A percentile compares a stretch with the other conserved stretches of the same genome.
phyloP scores from a whole-genome alignment of 1,140 invertebrate genomes.

The Aphelenchoides avenae region DNA sequence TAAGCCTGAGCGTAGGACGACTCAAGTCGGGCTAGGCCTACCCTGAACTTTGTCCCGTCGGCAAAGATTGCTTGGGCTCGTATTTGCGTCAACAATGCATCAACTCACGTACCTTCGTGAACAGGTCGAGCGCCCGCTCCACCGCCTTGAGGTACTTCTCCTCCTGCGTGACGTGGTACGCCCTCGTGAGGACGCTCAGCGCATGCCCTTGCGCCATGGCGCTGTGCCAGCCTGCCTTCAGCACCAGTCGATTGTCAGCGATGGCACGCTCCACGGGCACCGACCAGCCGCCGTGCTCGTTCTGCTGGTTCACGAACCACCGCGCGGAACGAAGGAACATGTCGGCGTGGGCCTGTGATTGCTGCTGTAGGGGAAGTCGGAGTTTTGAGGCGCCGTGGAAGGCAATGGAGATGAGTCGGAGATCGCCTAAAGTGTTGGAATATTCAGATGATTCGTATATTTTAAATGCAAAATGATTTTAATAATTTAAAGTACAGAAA shows the following conservation, averaged over 20 bases:
- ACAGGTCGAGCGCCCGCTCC: conserved; percentile 73
- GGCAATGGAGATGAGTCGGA: conserved; percentile 61
- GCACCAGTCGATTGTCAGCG: conserved; percentile 6
- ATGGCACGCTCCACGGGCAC: conserved; percentile 70
- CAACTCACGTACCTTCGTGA: conserved; percentile 70
- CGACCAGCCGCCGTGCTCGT: conserved; percentile 78
- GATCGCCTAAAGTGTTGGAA: no score
- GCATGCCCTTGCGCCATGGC: conserved; percentile 62
- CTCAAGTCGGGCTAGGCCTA: no score
- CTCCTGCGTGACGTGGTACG: conserved; percentile 76
- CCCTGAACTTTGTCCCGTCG: no score
- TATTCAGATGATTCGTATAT: no score
- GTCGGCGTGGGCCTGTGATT: conserved; percentile 76
- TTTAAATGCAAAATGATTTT: no score
- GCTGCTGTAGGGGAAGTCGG: conserved; percentile 75
- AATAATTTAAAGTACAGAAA: no score
- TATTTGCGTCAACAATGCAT: no score
- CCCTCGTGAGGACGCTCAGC: conserved; percentile 68
- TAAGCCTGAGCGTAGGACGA: no score
- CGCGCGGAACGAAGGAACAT: conserved; percentile 86
- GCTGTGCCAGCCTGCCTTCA: conserved; percentile 30
- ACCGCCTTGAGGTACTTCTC: conserved; percentile 75
- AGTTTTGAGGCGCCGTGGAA: conserved; percentile 71
- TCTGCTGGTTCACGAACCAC: conserved; percentile 85
- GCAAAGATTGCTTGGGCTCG: no score